phyloP scores from a whole-genome alignment of 1,140 invertebrate genomes.

The Musca vetustissima region DNA sequence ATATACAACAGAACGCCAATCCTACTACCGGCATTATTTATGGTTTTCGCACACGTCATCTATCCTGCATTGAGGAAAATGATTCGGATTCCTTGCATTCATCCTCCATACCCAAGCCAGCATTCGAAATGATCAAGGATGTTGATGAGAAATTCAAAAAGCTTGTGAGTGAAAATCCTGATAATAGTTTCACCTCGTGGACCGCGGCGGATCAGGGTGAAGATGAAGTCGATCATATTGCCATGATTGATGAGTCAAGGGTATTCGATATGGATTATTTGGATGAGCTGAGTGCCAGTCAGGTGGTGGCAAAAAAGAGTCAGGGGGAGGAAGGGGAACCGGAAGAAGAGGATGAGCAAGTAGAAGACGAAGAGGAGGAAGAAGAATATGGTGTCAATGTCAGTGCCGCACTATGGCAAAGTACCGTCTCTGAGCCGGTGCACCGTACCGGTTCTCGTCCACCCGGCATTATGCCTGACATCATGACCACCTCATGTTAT shows the following conservation, averaged over 20 bases:
- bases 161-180: constrained; percentile 33
- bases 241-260: constrained; percentile 52
- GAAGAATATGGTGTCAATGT: constrained; percentile 37
- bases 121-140: constrained; percentile 49
- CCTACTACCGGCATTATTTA: constrained; percentile 44
- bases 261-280: constrained; percentile 46
- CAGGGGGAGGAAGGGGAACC: neutral
- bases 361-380: constrained; percentile 20
- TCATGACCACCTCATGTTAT: constrained; percentile 54
- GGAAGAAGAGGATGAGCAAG: constrained; percentile 27
- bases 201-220: neutral
- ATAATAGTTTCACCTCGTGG: neutral
- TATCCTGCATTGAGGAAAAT: constrained; percentile 54
- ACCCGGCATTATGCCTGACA: constrained; percentile 31
- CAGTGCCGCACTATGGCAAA: constrained; percentile 43
- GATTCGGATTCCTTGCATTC: constrained; percentile 52
- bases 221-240: constrained; percentile 36
- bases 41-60: constrained; percentile 50
- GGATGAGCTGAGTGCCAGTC: constrained; percentile 40
- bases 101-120: constrained; percentile 44
- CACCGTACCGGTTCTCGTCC: constrained; percentile 26
- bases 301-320: neutral
- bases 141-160: constrained; percentile 51
- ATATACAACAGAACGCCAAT: constrained; percentile 37
- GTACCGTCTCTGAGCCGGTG: constrained; percentile 35